Conservation (phyloP, 1,140 invertebrate species). For the Helicoverpa zea region DNA sequence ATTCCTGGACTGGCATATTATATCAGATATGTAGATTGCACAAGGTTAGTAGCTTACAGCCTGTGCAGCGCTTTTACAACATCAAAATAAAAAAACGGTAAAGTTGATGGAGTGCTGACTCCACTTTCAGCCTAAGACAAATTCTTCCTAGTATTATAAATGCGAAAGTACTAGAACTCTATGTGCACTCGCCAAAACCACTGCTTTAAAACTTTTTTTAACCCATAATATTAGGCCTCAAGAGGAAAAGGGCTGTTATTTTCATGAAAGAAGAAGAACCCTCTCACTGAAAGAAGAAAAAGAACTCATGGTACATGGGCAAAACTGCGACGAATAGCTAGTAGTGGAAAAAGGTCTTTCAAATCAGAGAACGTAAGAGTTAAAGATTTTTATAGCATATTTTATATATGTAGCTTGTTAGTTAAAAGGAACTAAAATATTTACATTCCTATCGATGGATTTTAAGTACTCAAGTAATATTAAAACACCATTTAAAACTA, state of each 20-base stretch:
- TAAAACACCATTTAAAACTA: background rate
- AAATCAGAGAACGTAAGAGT: too few relatives aligned
- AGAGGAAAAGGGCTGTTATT: too few relatives aligned
- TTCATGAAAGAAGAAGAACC: too few relatives aligned
- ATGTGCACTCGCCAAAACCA: too few relatives aligned
- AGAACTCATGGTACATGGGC: too few relatives aligned
- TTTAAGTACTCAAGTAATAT: background rate
- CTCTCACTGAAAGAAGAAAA: too few relatives aligned
- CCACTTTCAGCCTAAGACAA: too few relatives aligned
- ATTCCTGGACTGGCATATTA: slow-evolving; percentile 3
- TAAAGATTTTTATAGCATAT: background rate
- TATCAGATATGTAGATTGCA: slow-evolving; percentile 37
- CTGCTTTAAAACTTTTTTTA: too few relatives aligned
- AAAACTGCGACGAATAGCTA: too few relatives aligned
- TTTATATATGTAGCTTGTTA: background rate
- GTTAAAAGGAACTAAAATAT: background rate
- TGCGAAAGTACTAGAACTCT: too few relatives aligned
- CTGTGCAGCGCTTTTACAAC: background rate
- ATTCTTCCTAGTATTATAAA: background rate
- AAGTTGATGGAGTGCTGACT: background rate
- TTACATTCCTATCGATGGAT: background rate
- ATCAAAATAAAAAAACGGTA: slow-evolving; percentile 9
- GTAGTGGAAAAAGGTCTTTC: too few relatives aligned
- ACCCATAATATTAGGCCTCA: too few relatives aligned
- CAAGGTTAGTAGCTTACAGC: background rate